Conservation (phyloP, 2,797 vertebrate genomes). For the Emydoidea blandingii region DNA sequence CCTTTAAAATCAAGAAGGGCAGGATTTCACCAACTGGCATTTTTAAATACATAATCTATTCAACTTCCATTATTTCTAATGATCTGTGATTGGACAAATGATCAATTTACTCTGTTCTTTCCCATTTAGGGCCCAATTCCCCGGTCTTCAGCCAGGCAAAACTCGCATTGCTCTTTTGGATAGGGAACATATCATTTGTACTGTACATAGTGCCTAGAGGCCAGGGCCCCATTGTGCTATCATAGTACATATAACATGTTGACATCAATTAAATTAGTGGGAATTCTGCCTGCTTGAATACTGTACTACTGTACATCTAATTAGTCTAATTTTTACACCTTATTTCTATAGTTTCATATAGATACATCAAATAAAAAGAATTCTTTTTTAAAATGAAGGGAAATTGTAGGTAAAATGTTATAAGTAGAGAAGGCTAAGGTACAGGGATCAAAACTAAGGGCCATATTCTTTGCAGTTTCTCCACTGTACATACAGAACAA, state of each 20-base stretch:
- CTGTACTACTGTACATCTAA: fast-evolving
- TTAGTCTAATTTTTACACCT: background rate
- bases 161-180: background rate
- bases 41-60: background rate
- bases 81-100: background rate
- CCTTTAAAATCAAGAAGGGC: background rate
- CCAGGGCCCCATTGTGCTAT: background rate
- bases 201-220: fast-evolving
- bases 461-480: background rate
- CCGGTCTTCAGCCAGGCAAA: background rate
- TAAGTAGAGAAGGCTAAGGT: background rate
- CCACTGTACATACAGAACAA: background rate
- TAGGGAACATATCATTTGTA: background rate
- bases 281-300: background rate
- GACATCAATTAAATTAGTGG: background rate
- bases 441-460: background rate
- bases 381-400: background rate
- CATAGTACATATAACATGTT: background rate
- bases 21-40: background rate
- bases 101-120: background rate
- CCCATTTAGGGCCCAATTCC: background rate
- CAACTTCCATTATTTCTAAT: background rate
- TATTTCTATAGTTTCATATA: background rate
- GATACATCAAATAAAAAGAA: background rate
- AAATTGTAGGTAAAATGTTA: background rate